A percentile compares a stretch with the other conserved stretches of the same genome.
phyloP scores from a whole-genome alignment of 2,797 vertebrate species.

The Meda fulgida region DNA sequence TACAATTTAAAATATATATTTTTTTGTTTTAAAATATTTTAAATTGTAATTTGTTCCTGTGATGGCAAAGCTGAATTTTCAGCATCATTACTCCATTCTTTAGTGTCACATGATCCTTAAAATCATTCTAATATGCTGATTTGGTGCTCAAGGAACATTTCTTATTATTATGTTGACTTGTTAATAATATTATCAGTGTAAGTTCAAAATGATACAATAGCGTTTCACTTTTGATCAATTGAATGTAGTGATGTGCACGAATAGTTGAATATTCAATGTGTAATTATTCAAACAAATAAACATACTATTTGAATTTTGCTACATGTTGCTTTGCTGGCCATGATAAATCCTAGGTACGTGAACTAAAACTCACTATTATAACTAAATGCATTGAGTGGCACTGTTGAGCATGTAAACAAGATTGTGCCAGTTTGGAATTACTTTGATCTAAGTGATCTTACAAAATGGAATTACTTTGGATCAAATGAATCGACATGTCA shows the following conservation, averaged over 20 bases:
- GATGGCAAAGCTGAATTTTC: neutral
- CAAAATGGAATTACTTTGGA: neutral
- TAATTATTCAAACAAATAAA: neutral
- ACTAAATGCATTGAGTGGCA: no score
- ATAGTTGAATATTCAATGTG: neutral
- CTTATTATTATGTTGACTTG: neutral
- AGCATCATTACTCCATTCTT: neutral
- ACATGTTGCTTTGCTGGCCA: neutral
- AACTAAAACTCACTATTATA: no score
- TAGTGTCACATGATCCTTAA: neutral
- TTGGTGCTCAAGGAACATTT: neutral
- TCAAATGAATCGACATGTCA: neutral
- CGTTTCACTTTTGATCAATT: neutral
- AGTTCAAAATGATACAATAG: neutral
- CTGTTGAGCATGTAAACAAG: no score
- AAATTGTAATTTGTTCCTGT: neutral
- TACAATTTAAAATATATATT: neutral
- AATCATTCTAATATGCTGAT: neutral
- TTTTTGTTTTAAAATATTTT: neutral
- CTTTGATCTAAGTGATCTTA: no score
- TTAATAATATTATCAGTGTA: neutral
- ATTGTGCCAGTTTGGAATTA: no score
- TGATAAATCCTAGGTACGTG: no score
- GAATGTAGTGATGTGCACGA: neutral
- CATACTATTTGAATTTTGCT: neutral